phyloP scores from a whole-genome alignment of 2,113 vertebrate genomes.

The Trogon surrucura region DNA sequence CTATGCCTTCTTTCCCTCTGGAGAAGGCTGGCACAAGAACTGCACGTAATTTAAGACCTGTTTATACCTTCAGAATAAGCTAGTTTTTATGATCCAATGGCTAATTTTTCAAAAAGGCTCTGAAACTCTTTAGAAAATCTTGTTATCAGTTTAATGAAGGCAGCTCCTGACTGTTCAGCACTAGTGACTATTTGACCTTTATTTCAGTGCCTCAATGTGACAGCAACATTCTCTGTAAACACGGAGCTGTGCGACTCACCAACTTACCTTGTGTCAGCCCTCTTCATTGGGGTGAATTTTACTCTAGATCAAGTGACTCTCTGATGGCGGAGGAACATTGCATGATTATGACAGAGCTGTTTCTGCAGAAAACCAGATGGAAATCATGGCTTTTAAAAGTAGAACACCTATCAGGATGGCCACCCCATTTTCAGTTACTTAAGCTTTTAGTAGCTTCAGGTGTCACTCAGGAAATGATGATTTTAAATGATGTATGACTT shows the following conservation, averaged over 20 bases:
- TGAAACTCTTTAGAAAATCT: neutral
- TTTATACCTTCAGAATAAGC: neutral
- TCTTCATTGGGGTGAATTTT: neutral
- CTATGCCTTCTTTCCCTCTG: neutral
- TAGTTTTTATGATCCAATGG: neutral
- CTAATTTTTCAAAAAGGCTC: neutral
- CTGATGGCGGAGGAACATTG: neutral
- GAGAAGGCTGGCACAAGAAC: neutral
- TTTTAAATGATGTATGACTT: slow-evolving; percentile 4
- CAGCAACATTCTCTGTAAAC: neutral
- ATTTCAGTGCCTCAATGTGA: neutral
- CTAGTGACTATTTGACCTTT: neutral
- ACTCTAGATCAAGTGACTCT: neutral
- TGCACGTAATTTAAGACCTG: neutral
- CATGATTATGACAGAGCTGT: neutral
- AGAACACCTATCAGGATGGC: neutral
- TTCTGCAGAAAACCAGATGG: neutral
- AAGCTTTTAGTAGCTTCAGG: neutral
- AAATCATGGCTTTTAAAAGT: neutral
- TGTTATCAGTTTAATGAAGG: neutral
- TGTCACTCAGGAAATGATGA: neutral
- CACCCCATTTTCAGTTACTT: neutral
- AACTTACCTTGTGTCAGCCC: neutral
- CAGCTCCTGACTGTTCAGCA: neutral
- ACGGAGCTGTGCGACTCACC: neutral